Base-by-base conservation (phyloP, 2,797 vertebrate genomes). In the Parauchenoglanis punctatus region DNA sequence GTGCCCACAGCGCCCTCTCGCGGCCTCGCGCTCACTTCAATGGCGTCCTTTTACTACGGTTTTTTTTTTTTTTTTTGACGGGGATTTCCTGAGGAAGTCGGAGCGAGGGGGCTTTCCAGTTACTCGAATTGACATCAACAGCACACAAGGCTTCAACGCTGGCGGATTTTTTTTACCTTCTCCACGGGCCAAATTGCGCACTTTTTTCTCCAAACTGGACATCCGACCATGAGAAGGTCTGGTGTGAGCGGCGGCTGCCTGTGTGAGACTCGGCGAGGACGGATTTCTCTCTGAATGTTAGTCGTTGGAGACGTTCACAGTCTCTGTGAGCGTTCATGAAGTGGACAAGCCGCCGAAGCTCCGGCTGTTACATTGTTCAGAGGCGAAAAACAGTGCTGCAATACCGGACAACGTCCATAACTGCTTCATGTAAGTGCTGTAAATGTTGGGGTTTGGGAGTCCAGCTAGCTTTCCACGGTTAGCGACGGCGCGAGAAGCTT, bases 21-120 rank as follows among this genome's bases (percentile, higher is more conserved):
- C 7, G 93, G 90, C 2, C 4, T 0, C 20, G 1, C 8, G 12
- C 11, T 5, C 5, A 56, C 77, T 40, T 88, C 84, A 85, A 70
- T 28, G 85, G 86, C 88, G 88, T 89, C 81, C 83, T 86, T 89
- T 83, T 83, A 90, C 91, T 92, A 92, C 46, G 85, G 4, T 3
- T 12, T 59, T 81, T 61, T 58, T 46, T 82, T 59, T 90, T 92
- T 89, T 92, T 92, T 88, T 91, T 91, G 91, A 89, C 92, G 96
- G 96, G 96, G 96, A 96, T 96, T 96, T 96, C 96, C 96, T 96
- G 95, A 96, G 96, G 96, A 96, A 96, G 96, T 94, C 92, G 87
- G 87, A 94, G 85, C 89, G 93, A 95, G 94, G 96, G 96, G 95
- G 93, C 92, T 96, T 96, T 96, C 96, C 95, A 96, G 91, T 91